phyloP scores from a whole-genome alignment of 2,113 vertebrate species.

The Podilymbus podiceps region DNA sequence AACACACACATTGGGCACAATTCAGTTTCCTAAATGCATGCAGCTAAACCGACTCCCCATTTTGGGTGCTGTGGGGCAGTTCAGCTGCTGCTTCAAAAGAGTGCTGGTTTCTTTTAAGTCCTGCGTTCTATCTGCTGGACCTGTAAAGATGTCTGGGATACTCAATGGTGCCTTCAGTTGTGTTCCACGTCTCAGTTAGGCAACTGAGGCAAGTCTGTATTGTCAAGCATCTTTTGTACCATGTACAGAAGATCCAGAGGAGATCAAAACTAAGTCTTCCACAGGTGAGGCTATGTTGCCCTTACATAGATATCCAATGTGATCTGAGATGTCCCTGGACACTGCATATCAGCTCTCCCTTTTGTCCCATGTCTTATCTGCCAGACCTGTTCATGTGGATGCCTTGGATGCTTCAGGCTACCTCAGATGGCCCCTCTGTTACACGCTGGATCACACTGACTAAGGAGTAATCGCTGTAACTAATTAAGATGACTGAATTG shows the following conservation, averaged over 20 bases:
- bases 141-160: not conserved
- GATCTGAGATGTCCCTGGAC: not conserved
- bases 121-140: not conserved
- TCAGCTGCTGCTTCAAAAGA: not conserved
- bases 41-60: not conserved
- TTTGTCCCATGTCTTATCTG: not conserved
- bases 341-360: not conserved
- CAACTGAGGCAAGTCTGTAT: not conserved
- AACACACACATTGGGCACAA: not conserved
- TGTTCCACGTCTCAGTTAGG: not conserved
- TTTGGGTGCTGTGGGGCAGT: not conserved
- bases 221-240: not conserved
- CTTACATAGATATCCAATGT: not conserved
- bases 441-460: not conserved
- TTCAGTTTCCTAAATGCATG: not conserved
- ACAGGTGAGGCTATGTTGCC: not conserved
- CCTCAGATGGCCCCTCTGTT: not conserved
- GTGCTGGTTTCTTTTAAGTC: not conserved
- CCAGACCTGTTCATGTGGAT: not conserved
- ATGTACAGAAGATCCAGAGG: not conserved
- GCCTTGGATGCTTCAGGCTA: not conserved
- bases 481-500: not conserved
- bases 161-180: fast-evolving
- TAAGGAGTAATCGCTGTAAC: not conserved
- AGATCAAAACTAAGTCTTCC: not conserved